These are phyloP conservation scores for Heliconius hortense DNA, from an alignment of 2,888 invertebrate species.

Conservation along the genomic window DNA sequence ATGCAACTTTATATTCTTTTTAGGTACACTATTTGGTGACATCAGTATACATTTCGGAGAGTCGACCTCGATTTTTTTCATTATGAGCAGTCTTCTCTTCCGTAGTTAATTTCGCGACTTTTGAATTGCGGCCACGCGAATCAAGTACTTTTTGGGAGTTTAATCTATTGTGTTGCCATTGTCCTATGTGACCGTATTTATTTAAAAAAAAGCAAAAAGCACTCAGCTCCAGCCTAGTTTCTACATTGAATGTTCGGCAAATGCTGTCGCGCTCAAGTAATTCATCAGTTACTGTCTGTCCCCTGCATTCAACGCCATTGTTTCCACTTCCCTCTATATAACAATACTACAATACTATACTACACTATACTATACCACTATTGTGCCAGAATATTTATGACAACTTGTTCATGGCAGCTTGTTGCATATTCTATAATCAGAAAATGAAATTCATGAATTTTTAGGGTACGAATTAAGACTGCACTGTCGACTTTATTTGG, in stretches of 20 bases:
- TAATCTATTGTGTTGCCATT: conserved; percentile 37
- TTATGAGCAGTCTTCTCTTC: conserved; percentile 5
- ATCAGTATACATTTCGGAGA: conserved; percentile 1
- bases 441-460: conserved; percentile 36
- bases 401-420: conserved; percentile 37
- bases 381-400: conserved; percentile 38
- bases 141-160: conserved; percentile 12
- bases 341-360: conserved; percentile 37
- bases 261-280: conserved; percentile 42
- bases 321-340: conserved; percentile 38
- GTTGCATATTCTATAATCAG: conserved; percentile 42
- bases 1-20: background rate
- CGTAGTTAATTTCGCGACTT: conserved; percentile 15
- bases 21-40: conserved; percentile 13
- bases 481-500: conserved; percentile 24
- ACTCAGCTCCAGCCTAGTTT: conserved; percentile 35
- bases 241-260: conserved; percentile 37
- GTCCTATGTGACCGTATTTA: conserved; percentile 32
- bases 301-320: conserved; percentile 43
- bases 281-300: conserved; percentile 46
- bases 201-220: conserved; percentile 31
- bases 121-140: conserved; percentile 25
- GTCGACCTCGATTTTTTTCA: conserved; percentile 13
- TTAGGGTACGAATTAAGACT: conserved; percentile 21
- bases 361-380: conserved; percentile 29